Evolutionary conservation across 2,888 invertebrate species (phyloP).

Genomic region (Melipona bicolor): DNA sequence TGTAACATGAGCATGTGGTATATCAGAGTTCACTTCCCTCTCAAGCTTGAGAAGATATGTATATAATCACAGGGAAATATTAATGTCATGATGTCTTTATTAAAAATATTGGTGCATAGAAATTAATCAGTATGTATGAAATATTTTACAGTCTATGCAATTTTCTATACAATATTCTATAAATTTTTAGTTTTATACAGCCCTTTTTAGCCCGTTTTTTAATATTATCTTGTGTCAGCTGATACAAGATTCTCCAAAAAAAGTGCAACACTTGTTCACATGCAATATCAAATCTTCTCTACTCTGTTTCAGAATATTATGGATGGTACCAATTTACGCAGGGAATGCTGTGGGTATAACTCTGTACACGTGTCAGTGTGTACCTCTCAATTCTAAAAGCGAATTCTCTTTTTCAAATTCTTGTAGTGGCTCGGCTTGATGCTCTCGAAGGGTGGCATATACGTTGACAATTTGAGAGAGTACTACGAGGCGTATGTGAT

Average conservation of each 20-base stretch:
- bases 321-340: constrained; percentile 99
- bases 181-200: no score
- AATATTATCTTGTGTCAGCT: no score
- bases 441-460: constrained; percentile 95
- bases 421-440: constrained; percentile 93
- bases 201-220: no score
- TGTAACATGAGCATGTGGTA: neutral
- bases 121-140: neutral
- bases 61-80: neutral
- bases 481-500: constrained; percentile 99
- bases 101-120: neutral
- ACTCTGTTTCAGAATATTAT: constrained; percentile 89
- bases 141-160: neutral
- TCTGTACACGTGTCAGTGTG: neutral
- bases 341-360: constrained; percentile 92
- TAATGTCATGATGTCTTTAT: neutral
- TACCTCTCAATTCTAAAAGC: neutral
- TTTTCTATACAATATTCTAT: no score
- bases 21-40: constrained; percentile 30
- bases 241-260: no score
- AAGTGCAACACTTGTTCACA: no score
- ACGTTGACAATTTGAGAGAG: constrained; percentile 96
- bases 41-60: neutral
- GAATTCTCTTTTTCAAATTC: constrained; percentile 24
- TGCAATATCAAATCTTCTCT: neutral